Evolutionary conservation across 2,797 vertebrate species (phyloP).

Genomic region (Anguilla anguilla): DNA sequence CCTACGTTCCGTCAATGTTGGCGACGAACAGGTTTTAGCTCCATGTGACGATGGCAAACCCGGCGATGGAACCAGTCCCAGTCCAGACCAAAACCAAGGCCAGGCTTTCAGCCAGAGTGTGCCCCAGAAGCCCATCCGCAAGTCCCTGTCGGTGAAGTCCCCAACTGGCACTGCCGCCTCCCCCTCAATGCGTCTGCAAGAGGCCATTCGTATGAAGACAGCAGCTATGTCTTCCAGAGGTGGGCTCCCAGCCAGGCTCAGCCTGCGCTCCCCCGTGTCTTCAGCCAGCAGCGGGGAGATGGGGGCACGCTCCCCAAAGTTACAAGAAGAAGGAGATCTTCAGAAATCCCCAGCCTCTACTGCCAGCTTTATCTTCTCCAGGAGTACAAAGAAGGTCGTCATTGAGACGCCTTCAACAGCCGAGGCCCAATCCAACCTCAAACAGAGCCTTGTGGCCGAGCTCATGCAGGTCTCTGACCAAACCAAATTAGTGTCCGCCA

Average conservation of each 20-base stretch:
- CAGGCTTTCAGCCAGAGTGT: constrained; percentile 53
- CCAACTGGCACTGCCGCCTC: constrained; percentile 56
- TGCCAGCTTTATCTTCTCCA: constrained; percentile 95
- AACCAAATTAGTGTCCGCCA: constrained; percentile 56
- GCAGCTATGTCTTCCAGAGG: constrained; percentile 76
- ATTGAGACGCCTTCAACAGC: constrained; percentile 79
- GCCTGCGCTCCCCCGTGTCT: constrained; percentile 49
- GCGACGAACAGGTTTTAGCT: constrained; percentile 55
- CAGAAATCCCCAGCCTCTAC: constrained; percentile 84
- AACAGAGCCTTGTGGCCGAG: constrained; percentile 83
- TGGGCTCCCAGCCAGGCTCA: constrained; percentile 60
- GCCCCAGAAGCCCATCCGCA: constrained; percentile 89
- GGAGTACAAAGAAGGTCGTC: constrained; percentile 84
- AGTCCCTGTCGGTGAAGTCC: constrained; percentile 79
- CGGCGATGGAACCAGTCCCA: constrained; percentile 37
- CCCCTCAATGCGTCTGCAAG: constrained; percentile 79
- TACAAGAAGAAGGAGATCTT: constrained; percentile 59
- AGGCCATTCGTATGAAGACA: constrained; percentile 86
- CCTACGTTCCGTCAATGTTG: constrained; percentile 83
- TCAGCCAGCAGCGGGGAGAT: constrained; percentile 51
- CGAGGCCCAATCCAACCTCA: constrained; percentile 78
- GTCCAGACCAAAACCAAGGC: constrained; percentile 47
- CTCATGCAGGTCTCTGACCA: constrained; percentile 81
- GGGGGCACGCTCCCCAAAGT: constrained; percentile 48
- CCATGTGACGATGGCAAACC: constrained; percentile 53